Evolutionary conservation across 2,113 vertebrate genomes (phyloP).

Genomic region (Octodon degus): DNA sequence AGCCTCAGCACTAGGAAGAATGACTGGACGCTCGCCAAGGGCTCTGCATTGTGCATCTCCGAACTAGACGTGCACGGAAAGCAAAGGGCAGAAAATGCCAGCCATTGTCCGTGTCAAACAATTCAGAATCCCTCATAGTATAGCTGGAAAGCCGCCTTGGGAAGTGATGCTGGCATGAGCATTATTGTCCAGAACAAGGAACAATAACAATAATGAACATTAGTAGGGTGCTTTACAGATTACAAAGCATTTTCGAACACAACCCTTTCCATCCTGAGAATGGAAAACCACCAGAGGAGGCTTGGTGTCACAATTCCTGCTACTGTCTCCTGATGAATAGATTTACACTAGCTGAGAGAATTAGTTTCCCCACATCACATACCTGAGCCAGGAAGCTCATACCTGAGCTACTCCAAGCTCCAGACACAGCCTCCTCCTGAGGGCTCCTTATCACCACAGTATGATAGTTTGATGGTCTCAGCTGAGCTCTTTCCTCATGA

Average conservation of each 20-base stretch:
- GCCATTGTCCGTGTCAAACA: constrained; percentile 49
- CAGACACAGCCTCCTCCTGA: background rate
- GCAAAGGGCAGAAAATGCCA: constrained; percentile 16
- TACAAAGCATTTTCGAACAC: constrained; percentile 30
- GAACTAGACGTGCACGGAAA: background rate
- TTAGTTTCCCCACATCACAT: background rate
- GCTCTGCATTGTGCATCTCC: background rate
- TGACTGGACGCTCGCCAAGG: background rate
- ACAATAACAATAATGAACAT: background rate
- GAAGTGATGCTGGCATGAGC: background rate
- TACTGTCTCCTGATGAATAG: background rate
- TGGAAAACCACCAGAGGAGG: background rate
- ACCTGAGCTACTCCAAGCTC: background rate
- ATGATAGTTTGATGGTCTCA: background rate
- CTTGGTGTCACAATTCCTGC: background rate
- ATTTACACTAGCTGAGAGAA: background rate
- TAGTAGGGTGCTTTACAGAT: background rate
- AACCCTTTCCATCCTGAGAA: background rate
- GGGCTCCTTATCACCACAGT: background rate
- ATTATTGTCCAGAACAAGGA: background rate
- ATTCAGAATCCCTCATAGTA: background rate
- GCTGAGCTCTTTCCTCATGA: background rate
- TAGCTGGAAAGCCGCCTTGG: background rate
- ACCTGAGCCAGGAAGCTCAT: background rate
- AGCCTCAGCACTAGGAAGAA: background rate